Evolutionary conservation across 2,888 invertebrate genomes (phyloP).

Genomic region (Artemia sinica): DNA sequence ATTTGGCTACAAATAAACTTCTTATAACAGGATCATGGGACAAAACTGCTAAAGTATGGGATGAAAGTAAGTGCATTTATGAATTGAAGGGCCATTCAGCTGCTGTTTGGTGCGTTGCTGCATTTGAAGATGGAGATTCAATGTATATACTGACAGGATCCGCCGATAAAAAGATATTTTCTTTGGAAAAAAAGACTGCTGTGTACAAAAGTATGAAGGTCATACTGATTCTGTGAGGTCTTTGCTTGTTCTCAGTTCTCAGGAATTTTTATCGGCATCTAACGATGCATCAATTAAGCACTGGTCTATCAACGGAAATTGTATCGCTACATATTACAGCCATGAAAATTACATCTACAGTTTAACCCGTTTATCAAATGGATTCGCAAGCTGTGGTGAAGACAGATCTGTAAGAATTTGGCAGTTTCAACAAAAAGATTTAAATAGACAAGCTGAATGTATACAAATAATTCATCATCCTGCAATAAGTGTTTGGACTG

Average conservation of each 20-base stretch:
- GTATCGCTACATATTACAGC: constrained; percentile 54
- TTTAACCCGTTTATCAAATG: constrained; percentile 33
- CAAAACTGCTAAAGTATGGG: constrained; percentile 66
- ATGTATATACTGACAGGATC: constrained; percentile 54
- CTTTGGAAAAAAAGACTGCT: constrained; percentile 59
- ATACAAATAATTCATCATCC: constrained; percentile 45
- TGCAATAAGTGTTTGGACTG: constrained; percentile 74
- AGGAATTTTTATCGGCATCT: constrained; percentile 67
- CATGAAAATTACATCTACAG: constrained; percentile 75
- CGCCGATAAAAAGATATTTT: constrained; percentile 75
- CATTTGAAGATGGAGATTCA: constrained; percentile 10
- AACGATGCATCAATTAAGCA: constrained; percentile 75
- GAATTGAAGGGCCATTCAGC: constrained; percentile 49
- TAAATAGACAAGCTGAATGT: constrained; percentile 13
- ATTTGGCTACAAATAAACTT: constrained; percentile 37
- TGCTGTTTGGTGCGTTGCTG: constrained; percentile 31
- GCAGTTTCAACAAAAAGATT: constrained; percentile 42
- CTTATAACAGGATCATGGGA: constrained; percentile 84
- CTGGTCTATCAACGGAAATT: constrained; percentile 64
- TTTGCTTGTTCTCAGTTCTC: constrained; percentile 48
- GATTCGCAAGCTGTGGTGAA: constrained; percentile 69
- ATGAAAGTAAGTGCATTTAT: constrained; percentile 37
- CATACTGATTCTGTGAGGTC: constrained; percentile 84
- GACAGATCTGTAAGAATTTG: constrained; percentile 69
- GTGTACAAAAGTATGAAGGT: constrained; percentile 48